Base-by-base conservation (phyloP, 2,113 vertebrate genomes). In the Brachyhypopomus occidentalis region DNA sequence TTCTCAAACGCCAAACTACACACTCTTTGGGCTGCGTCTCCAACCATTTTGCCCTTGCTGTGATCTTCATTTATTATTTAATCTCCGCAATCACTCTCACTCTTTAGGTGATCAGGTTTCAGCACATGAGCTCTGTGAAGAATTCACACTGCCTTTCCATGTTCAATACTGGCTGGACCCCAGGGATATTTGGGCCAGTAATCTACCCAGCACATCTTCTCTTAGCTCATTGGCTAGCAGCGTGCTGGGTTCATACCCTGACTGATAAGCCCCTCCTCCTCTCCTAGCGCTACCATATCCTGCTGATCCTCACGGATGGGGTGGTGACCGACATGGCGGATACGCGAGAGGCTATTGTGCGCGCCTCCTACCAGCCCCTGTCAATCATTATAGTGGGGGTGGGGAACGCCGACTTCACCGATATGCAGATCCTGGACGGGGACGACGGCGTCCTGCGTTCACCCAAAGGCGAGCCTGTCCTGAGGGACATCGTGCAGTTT, bases 311-410 rank as follows among this genome's bases (percentile, higher is more conserved):
- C 78, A 98, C 96, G 0, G 97, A 98, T 0, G 96, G 97, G 0
- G 96, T 98, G 67, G 97, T 98, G 84, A 98, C 96, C 0, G 95
- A 98, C 90, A 97, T 97, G 96, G 95, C 96, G 0, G 97, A 97
- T 92, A 96, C 96, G 0, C 93, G 96, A 66, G 97, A 98, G 90
- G 96, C 97, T 89, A 98, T 98, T 1, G 96, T 98, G 17, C 94
- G 95, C 0, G 95, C 95, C 82, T 98, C 97, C 72, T 96, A 96
- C 92, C 92, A 97, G 90, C 97, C 97, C 75, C 95, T 98, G 91
- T 97, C 97, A 89, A 96, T 97, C 86, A 96, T 98, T 89, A 97
- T 98, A 17, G 96, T 98, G 1, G 97, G 97, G 0, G 96, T 98
- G 84, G 97, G 97, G 86, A 98, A 97, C 0, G 96, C 97, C 0